Conservation (phyloP, 2,888 invertebrate genomes). For the Rhingia campestris region DNA sequence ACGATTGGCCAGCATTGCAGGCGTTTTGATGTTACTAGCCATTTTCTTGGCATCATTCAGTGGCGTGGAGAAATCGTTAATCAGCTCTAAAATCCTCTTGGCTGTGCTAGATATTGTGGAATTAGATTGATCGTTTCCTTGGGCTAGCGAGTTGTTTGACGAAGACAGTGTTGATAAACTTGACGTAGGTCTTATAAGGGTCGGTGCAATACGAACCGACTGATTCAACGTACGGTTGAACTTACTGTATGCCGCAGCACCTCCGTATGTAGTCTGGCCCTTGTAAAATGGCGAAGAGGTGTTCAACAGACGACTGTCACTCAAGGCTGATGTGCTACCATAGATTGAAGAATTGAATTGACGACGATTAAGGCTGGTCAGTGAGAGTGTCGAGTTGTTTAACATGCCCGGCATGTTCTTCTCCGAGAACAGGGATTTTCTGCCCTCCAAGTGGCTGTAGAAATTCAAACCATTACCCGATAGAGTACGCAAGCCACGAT, state of each 20-base stretch:
- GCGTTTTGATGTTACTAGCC: slow-evolving; percentile 83
- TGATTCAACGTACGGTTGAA: slow-evolving; percentile 79
- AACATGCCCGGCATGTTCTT: slow-evolving; percentile 76
- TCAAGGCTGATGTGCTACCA: slow-evolving; percentile 82
- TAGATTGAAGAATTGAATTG: slow-evolving; percentile 82
- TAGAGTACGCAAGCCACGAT: slow-evolving; percentile 76
- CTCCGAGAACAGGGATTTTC: slow-evolving; percentile 81
- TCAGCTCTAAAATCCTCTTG: slow-evolving; percentile 89
- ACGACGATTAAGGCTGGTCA: slow-evolving; percentile 80
- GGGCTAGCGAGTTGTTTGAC: slow-evolving; percentile 76
- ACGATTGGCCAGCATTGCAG: slow-evolving; percentile 71
- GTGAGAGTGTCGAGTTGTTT: slow-evolving; percentile 81
- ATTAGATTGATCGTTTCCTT: slow-evolving; percentile 63
- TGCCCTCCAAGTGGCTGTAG: slow-evolving; percentile 81
- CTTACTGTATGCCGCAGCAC: slow-evolving; percentile 86
- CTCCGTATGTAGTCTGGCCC: slow-evolving; percentile 90
- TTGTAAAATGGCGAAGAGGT: slow-evolving; percentile 88
- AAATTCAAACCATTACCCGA: slow-evolving; percentile 79
- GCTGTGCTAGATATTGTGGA: slow-evolving; percentile 85
- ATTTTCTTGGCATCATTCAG: slow-evolving; percentile 90
- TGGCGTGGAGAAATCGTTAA: slow-evolving; percentile 92
- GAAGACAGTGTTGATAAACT: slow-evolving; percentile 78
- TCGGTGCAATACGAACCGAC: slow-evolving; percentile 77
- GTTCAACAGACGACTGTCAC: slow-evolving; percentile 81
- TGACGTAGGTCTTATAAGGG: slow-evolving; percentile 79